Conservation (phyloP, 2,113 vertebrate genomes). For the Ochotona princeps region DNA sequence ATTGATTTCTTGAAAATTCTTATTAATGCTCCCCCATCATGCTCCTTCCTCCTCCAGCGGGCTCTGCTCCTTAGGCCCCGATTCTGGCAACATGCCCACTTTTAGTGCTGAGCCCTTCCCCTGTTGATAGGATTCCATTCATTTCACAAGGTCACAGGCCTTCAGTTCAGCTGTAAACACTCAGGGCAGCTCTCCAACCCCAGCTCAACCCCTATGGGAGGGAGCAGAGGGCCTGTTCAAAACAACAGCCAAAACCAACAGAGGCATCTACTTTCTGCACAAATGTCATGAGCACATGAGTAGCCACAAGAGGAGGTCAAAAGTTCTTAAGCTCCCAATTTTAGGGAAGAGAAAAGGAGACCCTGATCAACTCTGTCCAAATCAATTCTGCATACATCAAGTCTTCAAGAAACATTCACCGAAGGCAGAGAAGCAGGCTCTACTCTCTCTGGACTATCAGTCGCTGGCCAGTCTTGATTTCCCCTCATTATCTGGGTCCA, state of each 20-base stretch:
- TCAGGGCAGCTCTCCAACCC: background rate
- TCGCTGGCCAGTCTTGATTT: background rate
- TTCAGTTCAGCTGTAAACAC: slow-evolving; percentile 7
- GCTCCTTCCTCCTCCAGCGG: background rate
- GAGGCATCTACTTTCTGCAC: background rate
- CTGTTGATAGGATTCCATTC: slow-evolving; percentile 1
- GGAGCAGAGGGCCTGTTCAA: background rate
- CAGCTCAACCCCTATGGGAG: background rate
- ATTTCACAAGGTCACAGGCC: slow-evolving; percentile 8
- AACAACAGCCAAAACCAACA: background rate
- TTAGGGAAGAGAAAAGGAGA: background rate
- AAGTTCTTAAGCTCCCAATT: background rate
- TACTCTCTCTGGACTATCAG: background rate
- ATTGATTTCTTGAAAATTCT: slow-evolving; percentile 18
- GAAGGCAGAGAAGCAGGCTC: background rate
- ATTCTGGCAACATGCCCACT: background rate
- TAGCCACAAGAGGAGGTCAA: background rate
- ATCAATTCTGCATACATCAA: background rate
- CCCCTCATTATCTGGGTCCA: background rate
- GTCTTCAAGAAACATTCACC: background rate
- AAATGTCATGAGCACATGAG: background rate
- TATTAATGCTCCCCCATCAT: background rate
- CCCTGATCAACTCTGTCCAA: background rate
- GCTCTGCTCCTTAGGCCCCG: background rate
- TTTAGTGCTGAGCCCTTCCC: background rate